Evolutionary conservation across 2,797 vertebrate genomes (phyloP).

Genomic region (Sebastes diploproa): DNA sequence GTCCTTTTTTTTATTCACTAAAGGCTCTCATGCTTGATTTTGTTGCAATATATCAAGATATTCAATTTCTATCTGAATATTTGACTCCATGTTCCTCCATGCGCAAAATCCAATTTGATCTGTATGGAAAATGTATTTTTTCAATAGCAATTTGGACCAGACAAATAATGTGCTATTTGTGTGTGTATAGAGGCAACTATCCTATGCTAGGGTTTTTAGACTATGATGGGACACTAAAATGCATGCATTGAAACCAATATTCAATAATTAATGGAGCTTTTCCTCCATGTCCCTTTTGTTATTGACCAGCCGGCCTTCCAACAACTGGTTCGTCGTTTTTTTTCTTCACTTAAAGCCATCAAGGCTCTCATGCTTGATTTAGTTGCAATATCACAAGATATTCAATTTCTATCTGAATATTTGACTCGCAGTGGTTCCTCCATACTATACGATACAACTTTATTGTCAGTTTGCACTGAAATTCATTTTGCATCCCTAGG

Average conservation of each 20-base stretch:
- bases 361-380: no score
- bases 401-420: not conserved
- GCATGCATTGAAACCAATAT: not conserved
- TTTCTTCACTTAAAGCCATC: no score
- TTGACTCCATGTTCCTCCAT: not conserved
- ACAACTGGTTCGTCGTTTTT: no score
- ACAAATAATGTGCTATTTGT: not conserved
- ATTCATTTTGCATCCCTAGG: no score
- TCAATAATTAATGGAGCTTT: not conserved
- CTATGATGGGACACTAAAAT: not conserved
- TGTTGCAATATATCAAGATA: no score
- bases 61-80: not conserved
- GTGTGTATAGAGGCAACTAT: no score
- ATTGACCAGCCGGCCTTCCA: not conserved
- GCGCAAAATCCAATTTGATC: not conserved
- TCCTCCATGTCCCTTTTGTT: not conserved
- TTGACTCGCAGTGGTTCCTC: not conserved
- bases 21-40: no score
- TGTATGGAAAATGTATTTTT: not conserved
- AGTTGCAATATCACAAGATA: no score
- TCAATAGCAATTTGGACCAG: not conserved
- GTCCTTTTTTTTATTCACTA: not conserved
- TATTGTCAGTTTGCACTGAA: no score
- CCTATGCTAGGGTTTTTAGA: no score
- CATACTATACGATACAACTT: not conserved